Evolutionary conservation across 1,140 invertebrate species (phyloP).

Genomic region (Hestina assimilis): DNA sequence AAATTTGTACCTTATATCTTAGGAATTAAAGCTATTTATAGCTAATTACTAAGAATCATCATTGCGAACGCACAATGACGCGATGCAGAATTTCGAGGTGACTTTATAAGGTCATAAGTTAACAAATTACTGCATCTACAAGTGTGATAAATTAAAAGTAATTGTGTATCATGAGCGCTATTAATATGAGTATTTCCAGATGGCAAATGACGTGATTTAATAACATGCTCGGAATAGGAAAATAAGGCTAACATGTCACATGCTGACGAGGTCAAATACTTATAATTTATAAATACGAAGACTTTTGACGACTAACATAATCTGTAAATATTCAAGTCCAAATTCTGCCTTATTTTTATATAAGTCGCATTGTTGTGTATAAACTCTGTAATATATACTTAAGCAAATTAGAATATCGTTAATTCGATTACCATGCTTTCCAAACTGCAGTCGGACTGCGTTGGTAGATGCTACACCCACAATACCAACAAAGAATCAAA

Average conservation of each 20-base stretch:
- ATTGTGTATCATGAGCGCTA: neutral
- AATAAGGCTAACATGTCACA: neutral
- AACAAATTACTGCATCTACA: constrained; percentile 4
- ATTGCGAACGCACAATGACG: constrained; percentile 26
- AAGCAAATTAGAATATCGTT: no score
- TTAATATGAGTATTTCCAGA: neutral
- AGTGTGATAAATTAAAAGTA: neutral
- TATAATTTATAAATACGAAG: no score
- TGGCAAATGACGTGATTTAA: neutral
- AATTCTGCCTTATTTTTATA: no score
- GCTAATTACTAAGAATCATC: neutral
- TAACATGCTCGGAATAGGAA: no score
- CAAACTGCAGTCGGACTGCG: neutral
- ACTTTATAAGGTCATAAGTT: neutral
- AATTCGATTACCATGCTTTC: no score
- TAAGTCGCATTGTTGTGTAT: no score
- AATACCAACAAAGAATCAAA: neutral
- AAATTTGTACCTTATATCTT: constrained; percentile 23
- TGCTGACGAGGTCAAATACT: neutral
- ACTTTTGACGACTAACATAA: no score
- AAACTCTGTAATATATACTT: no score
- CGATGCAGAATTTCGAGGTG: constrained; percentile 11
- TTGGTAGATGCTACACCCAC: neutral
- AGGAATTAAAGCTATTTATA: constrained; percentile 3
- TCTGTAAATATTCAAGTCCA: no score